Evolutionary conservation across 2,113 vertebrate species (phyloP), one percentile per base, ranked within the genome.

Genomic region (Callionymus lyra): DNA sequence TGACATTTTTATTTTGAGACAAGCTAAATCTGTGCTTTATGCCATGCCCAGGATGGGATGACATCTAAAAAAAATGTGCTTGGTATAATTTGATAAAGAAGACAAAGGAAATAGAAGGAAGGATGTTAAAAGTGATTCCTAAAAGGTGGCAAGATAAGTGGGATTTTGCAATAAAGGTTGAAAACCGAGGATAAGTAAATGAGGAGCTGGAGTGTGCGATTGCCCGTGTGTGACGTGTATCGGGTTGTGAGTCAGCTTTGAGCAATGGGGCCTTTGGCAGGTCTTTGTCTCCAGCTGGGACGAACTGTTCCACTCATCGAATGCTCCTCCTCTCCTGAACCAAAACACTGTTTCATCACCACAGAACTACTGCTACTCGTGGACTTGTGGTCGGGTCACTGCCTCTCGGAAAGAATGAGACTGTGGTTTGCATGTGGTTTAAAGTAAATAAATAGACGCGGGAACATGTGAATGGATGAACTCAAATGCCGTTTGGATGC

Each of bases 261-360:
- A 82, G 79, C 79, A 83, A 86, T 84, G 82, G 72, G 65, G 69
- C 72, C 81, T 70, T 80, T 84, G 85, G 80, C 82, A 79, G 69
- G 35, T 70, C 66, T 82, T 84, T 80, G 76, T 85, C 74, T 84
- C 72, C 82, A 78, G 77, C 81, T 72, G 76, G 84, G 82, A 84
- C 80, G 49, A 53, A 77, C 63, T 76, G 81, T 84, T 86, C 81
- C 46, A 36, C 70, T 72, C 48, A 46, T 66, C 21, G 4, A 27
- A 65, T 67, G 69, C 67, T 61, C 27, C 41, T 45, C 59, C 64
- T 55, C 51, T 51, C 44, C 56, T 31, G 27, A 65, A 44, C 34
- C 58, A 62, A 72, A 77, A 70, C 57, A 59, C 57, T 8, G 49
- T 80, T 83, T 83, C 75, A 68, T 76, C 82, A 82, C 53, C 51